Evolutionary conservation across 2,888 invertebrate species (phyloP), one percentile per base, ranked within the genome.

Genomic region (Cataglyphis altisquamis): DNA sequence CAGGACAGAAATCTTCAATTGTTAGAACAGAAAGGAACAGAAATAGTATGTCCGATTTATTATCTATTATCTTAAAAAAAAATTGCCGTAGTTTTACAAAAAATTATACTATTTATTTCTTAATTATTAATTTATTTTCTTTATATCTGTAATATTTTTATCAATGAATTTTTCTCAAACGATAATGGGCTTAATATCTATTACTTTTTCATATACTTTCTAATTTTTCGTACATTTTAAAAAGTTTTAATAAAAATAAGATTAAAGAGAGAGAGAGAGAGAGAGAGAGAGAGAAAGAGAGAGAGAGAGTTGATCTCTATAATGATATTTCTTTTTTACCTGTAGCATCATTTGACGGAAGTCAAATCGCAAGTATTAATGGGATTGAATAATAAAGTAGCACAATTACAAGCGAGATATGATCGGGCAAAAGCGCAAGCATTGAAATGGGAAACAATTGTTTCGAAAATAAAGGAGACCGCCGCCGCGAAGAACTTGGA

Each of bases 381-480:
- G 96, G 96, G 96, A 0, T 94, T 97, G 39, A 96, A 96, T 92
- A 97, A 96, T 89, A 95, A 96, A 82, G 95, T 97, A 25, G 96
- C 96, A 15, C 95, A 95, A 86, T 94, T 97, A 29, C 95, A 96
- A 95, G 95, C 95, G 92, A 95, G 96, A 62, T 96, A 96, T 92
- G 96, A 96, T 90, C 95, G 95, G 81, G 96, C 96, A 0, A 95
- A 96, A 55, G 95, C 95, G 85, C 95, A 96, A 52, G 96, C 96
- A 0, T 93, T 96, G 45, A 96, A 96, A 90, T 97, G 96, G 96
- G 97, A 97, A 92, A 92, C 95, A 3, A 95, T 96, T 0, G 95
- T 97, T 0, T 95, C 96, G 81, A 95, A 96, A 25, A 95, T 97
- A 80, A 97, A 96, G 91, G 96, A 96, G 84, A 96, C 96, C 0